phyloP scores from a whole-genome alignment of 1,140 invertebrate species.

The Chironomus tepperi region DNA sequence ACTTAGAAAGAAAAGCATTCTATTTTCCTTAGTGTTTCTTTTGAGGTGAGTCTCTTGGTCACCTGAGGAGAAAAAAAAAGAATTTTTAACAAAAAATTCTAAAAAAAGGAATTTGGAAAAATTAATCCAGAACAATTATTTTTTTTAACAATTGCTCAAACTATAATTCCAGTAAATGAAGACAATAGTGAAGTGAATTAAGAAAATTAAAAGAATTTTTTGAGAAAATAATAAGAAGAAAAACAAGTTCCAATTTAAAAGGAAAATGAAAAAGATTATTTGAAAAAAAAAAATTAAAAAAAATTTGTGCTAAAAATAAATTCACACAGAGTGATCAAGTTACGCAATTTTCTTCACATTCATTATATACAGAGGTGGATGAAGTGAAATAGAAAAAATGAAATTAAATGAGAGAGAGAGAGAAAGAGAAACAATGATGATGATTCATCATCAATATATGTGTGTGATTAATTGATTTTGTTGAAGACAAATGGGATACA shows the following conservation, averaged over 20 bases:
- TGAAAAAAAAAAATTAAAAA: background rate
- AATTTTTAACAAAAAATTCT: slow-evolving; percentile 20
- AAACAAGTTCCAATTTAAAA: background rate
- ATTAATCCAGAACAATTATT: slow-evolving; percentile 15
- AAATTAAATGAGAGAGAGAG: background rate
- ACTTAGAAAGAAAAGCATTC: slow-evolving; percentile 31
- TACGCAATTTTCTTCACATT: slow-evolving; percentile 19
- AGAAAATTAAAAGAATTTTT: too few relatives aligned
- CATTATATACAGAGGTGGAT: background rate
- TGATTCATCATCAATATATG: background rate
- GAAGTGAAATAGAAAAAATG: background rate
- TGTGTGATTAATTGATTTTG: background rate
- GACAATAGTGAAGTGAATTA: background rate
- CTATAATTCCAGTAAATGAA: background rate
- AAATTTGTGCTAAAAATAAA: slow-evolving; percentile 21
- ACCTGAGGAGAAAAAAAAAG: slow-evolving; percentile 26
- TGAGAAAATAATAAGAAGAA: background rate
- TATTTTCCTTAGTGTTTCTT: slow-evolving; percentile 40
- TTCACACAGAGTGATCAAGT: slow-evolving; percentile 14
- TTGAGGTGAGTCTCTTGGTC: slow-evolving; percentile 38
- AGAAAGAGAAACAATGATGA: background rate
- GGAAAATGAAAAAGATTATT: slow-evolving; percentile 11
- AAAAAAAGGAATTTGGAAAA: background rate
- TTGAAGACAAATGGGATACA: too few relatives aligned
- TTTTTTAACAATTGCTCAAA: background rate